A percentile compares a stretch with the other conserved stretches of the same genome.
phyloP scores from a whole-genome alignment of 2,888 invertebrate species.

The Lobophora halterata region DNA sequence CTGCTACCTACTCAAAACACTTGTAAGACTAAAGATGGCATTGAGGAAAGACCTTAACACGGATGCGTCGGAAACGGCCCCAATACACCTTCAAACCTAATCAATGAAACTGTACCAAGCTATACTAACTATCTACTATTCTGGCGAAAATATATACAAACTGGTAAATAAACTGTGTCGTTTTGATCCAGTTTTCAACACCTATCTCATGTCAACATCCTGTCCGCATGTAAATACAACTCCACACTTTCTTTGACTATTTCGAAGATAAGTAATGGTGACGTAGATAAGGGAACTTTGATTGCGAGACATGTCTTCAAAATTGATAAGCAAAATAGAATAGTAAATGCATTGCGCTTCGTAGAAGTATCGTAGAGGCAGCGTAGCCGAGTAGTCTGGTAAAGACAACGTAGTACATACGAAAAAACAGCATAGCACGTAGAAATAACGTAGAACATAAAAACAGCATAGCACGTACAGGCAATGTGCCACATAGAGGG shows the following conservation, averaged over 20 bases:
- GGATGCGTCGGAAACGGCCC: conserved; percentile 44
- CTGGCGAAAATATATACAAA: conserved; percentile 10
- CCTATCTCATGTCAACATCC: conserved; percentile 52
- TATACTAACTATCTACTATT: conserved; percentile 7
- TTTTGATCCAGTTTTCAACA: conserved; percentile 25
- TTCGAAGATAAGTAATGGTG: conserved; percentile 22
- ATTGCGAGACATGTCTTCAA: background rate
- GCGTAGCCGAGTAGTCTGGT: no score
- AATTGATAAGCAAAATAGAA: no score
- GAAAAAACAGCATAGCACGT: no score
- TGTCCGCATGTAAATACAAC: conserved; percentile 32
- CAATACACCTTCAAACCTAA: conserved; percentile 18
- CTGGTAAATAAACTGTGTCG: conserved; percentile 13
- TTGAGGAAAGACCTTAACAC: conserved; percentile 50
- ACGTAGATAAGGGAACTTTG: background rate
- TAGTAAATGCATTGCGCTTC: no score
- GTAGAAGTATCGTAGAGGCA: no score
- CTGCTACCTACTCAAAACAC: conserved; percentile 26
- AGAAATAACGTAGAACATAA: no score
- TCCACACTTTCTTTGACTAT: conserved; percentile 39
- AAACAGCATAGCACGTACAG: no score
- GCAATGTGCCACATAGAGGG: no score
- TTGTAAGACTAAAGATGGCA: conserved; percentile 40
- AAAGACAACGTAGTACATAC: no score
- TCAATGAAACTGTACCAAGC: background rate